These are phyloP conservation scores for Zaprionus nigranus DNA, from an alignment of 1,140 invertebrate genomes.

Conservation along the genomic window DNA sequence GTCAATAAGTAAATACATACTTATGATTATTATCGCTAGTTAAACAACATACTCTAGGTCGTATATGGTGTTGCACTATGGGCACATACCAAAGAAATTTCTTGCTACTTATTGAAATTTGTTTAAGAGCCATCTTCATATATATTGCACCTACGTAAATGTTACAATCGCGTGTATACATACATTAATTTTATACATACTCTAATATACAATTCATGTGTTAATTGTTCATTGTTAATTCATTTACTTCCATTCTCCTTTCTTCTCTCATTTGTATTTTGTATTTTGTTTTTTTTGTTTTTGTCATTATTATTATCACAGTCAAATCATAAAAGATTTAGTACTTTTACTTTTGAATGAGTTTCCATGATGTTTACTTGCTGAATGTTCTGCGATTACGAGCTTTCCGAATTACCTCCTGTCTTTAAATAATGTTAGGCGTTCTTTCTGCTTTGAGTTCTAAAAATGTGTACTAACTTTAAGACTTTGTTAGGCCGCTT, in stretches of 20 bases:
- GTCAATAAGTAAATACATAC: conserved; percentile 48
- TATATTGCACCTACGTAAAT: conserved; percentile 69
- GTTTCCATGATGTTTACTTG: conserved; percentile 77
- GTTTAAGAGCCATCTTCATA: conserved; percentile 37
- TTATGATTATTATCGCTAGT: conserved; percentile 49
- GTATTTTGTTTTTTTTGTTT: conserved; percentile 26
- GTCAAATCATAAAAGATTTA: conserved; percentile 84
- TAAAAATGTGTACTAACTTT: conserved; percentile 39
- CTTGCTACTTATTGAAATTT: conserved; percentile 42
- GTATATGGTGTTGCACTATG: conserved; percentile 43
- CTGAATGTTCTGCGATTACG: conserved; percentile 65
- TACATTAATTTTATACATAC: conserved; percentile 71
- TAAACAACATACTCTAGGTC: conserved; percentile 58
- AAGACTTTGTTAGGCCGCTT: conserved; percentile 26
- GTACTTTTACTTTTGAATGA: conserved; percentile 84
- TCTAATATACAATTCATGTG: conserved; percentile 76
- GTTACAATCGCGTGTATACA: conserved; percentile 67
- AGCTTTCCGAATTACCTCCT: conserved; percentile 47
- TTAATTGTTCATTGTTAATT: conserved; percentile 51
- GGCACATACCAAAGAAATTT: conserved; percentile 38
- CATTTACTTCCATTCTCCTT: conserved; percentile 49
- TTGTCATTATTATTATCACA: conserved; percentile 83
- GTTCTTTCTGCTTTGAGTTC: conserved; percentile 20
- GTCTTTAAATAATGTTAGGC: conserved; percentile 18
- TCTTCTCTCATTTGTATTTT: conserved; percentile 10